phyloP scores from a whole-genome alignment of 2,113 vertebrate genomes.

The Chascanopsetta lugubris region DNA sequence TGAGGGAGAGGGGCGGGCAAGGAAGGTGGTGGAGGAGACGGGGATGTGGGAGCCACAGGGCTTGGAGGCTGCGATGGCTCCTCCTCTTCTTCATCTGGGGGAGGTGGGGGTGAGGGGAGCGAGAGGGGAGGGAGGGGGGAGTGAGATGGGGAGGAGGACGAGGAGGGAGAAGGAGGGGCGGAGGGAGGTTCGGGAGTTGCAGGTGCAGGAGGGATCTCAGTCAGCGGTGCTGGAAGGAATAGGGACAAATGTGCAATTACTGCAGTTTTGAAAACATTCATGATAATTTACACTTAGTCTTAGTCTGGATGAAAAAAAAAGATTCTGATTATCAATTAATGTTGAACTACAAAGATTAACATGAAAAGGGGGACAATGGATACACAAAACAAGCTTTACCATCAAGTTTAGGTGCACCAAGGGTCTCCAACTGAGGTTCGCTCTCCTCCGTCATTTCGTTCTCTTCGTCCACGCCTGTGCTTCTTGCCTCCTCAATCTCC shows the following conservation, averaged over 20 bases:
- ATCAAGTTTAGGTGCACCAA: constrained; percentile 69
- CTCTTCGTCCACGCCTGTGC: constrained; percentile 54
- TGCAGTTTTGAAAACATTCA: not conserved
- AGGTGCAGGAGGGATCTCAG: constrained; percentile 64
- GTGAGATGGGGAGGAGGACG: constrained; percentile 67
- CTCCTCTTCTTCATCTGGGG: constrained; percentile 76
- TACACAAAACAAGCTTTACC: constrained; percentile 58
- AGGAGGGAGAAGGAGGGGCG: constrained; percentile 52
- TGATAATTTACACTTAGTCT: not conserved
- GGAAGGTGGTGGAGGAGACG: constrained; percentile 37
- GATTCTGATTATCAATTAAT: too few relatives aligned
- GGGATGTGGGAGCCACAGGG: constrained; percentile 55
- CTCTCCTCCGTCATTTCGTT: constrained; percentile 59
- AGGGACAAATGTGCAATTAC: not conserved
- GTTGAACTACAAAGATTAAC: not conserved
- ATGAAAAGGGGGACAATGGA: constrained; percentile 2
- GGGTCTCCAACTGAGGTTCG: constrained; percentile 66
- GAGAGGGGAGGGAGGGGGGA: constrained; percentile 71
- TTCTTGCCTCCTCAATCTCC: constrained; percentile 61
- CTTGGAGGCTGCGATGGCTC: constrained; percentile 58
- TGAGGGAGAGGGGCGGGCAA: constrained; percentile 31
- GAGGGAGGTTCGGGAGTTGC: constrained; percentile 67
- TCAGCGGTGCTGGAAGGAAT: constrained; percentile 58
- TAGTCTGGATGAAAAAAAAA: not conserved
- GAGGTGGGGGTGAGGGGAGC: constrained; percentile 64